phyloP scores from a whole-genome alignment of 1,140 invertebrate genomes.

The Nasonia longicornis region DNA sequence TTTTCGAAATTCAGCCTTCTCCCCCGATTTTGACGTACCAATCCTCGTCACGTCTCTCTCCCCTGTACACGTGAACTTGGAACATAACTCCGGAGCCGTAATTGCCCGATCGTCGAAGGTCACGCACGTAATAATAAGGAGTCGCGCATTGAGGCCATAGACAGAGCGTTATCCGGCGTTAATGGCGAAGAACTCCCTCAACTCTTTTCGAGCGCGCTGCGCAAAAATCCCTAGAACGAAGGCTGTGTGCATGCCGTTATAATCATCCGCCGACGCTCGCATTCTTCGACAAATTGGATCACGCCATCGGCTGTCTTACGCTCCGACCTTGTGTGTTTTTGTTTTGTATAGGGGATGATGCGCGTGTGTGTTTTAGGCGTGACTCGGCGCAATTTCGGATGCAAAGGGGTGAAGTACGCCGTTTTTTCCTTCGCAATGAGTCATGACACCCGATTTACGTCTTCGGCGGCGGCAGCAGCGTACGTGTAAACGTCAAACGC shows the following conservation, averaged over 20 bases:
- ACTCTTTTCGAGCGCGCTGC: constrained; percentile 50
- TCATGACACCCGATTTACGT: constrained; percentile 42
- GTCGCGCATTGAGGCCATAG: neutral
- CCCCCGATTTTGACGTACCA: neutral
- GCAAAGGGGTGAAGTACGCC: neutral
- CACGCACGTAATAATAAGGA: constrained; percentile 9
- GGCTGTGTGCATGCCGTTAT: constrained; percentile 63
- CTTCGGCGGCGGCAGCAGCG: constrained; percentile 4
- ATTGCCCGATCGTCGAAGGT: constrained; percentile 1
- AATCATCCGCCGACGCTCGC: constrained; percentile 61
- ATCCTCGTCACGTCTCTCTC: neutral
- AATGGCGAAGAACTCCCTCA: constrained; percentile 65
- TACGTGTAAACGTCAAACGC: constrained; percentile 58
- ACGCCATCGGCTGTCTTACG: constrained; percentile 58
- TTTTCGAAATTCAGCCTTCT: no score
- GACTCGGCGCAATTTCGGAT: constrained; percentile 13
- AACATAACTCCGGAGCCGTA: neutral
- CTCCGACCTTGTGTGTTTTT: constrained; percentile 12
- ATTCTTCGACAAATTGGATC: constrained; percentile 69
- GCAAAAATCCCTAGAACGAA: constrained; percentile 57
- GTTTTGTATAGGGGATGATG: neutral
- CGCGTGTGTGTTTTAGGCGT: neutral
- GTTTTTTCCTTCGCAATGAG: constrained; percentile 22
- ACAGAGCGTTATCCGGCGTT: neutral
- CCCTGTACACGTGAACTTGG: neutral